Base-by-base conservation (phyloP, 92 coral and sea anemone genomes). In the Pocillopora grandis region DNA sequence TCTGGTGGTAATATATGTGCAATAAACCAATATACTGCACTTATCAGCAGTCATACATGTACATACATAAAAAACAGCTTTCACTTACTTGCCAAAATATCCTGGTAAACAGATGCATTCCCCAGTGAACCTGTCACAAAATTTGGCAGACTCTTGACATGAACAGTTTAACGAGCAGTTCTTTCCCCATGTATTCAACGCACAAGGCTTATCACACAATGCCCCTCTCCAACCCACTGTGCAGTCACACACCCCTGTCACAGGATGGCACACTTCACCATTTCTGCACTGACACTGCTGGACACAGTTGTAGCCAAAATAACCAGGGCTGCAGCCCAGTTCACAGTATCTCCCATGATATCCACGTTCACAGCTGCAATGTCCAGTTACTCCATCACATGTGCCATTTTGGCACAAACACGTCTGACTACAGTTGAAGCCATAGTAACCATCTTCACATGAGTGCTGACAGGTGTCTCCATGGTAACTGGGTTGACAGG, bases 231-330 rank as follows among this genome's bases (percentile, higher is more conserved):
- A 96, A 1, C 99, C 99, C 58, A 82, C 61, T 0, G 89, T 87
- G 71, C 99, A 96, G 71, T 90, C 89, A 74, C 99, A 96, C n/a
- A 78, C 75, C 37, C 99, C 99, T 2, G 85, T 87, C 76, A 76
- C 88, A 11, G 77, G 82, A 71, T 94, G 87, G 76, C 99, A 96
- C 6, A 85, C 27, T 16, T 92, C 93, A 3, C 92, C 87, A 65
- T 91, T 92, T 77, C 81, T 69, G 67, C 99, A 96, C 84, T 89
- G 95, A 75, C 99, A 96, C 69, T 56, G 91, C 90, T 96, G 98
- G 16, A 83, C 81, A 76, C 99, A 96, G 71, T 84, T 84, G 89
- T 89, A 91, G 56, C 99, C 99, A 89, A 85, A 96, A 90, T 87
- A 96, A n/a, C 98, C 88, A 36, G 88, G 66, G 62, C 68, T 65